These are phyloP conservation scores for Phylloscopus collybita DNA, from an alignment of 2,797 vertebrate genomes.

Conservation along the genomic window DNA sequence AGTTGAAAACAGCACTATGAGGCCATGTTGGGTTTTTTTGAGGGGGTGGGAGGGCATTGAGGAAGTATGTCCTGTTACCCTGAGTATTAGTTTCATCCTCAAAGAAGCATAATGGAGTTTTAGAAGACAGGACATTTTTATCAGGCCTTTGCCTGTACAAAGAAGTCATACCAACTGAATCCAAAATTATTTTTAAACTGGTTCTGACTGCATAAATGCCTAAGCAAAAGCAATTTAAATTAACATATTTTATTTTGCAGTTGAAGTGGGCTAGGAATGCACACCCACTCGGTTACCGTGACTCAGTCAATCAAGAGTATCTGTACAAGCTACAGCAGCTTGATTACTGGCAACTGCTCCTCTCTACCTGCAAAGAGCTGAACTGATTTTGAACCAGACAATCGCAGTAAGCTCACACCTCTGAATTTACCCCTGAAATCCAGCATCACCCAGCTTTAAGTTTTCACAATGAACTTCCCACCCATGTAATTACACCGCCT, in stretches of 20 bases:
- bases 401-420: neutral
- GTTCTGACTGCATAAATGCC: constrained; percentile 47
- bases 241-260: constrained; percentile 60
- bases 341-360: constrained; percentile 16
- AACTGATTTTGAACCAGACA: constrained; percentile 7
- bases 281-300: constrained; percentile 41
- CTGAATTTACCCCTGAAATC: constrained; percentile 1
- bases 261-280: constrained; percentile 53
- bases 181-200: constrained; percentile 47
- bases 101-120: neutral
- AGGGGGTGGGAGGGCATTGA: neutral
- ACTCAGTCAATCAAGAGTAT: constrained; percentile 54
- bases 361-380: constrained; percentile 20
- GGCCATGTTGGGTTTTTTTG: neutral
- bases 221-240: constrained; percentile 54
- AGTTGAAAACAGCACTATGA: neutral
- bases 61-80: neutral
- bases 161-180: neutral
- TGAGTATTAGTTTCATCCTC: neutral
- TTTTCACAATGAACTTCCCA: neutral
- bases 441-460: neutral
- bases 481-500: neutral
- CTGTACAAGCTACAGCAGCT: constrained; percentile 38
- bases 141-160: neutral
- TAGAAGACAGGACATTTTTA: neutral